A percentile compares a stretch with the other conserved stretches of the same genome.
Evolutionary conservation across 1,140 invertebrate genomes (phyloP).

Genomic region (Adelges cooleyi): DNA sequence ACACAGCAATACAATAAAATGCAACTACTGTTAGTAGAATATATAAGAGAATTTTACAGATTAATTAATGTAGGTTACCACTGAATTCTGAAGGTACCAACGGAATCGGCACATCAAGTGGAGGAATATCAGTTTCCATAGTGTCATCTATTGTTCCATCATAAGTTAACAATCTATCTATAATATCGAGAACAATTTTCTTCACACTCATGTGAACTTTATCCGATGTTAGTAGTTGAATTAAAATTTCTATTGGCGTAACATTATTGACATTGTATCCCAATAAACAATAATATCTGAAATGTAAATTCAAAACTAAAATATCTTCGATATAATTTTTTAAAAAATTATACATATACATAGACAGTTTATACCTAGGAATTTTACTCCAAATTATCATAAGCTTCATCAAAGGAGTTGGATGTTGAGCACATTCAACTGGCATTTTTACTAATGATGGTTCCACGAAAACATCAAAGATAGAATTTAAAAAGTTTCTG

Average conservation of each 20-base stretch:
- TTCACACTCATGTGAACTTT: conserved; percentile 55
- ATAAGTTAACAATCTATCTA: conserved; percentile 64
- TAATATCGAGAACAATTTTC: conserved; percentile 59
- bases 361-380: conserved; percentile 47
- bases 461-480: conserved; percentile 71
- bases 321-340: no score
- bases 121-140: conserved; percentile 1
- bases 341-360: no score
- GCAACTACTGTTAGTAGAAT: no score
- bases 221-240: conserved; percentile 53
- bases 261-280: conserved; percentile 45
- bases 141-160: conserved; percentile 38
- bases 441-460: conserved; percentile 64
- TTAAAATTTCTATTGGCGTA: conserved; percentile 51
- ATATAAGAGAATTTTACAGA: no score
- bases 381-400: conserved; percentile 63
- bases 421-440: conserved; percentile 68
- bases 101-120: conserved; percentile 14
- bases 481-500: conserved; percentile 40
- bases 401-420: conserved; percentile 68
- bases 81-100: neutral
- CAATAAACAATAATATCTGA: conserved; percentile 57
- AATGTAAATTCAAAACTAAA: no score
- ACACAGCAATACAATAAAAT: no score
- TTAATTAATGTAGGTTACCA: no score